A percentile compares a stretch with the other conserved stretches of the same genome.
These are phyloP conservation scores for Hofmannophila pseudospretella DNA, from an alignment of 2,888 invertebrate species.

Conservation along the genomic window DNA sequence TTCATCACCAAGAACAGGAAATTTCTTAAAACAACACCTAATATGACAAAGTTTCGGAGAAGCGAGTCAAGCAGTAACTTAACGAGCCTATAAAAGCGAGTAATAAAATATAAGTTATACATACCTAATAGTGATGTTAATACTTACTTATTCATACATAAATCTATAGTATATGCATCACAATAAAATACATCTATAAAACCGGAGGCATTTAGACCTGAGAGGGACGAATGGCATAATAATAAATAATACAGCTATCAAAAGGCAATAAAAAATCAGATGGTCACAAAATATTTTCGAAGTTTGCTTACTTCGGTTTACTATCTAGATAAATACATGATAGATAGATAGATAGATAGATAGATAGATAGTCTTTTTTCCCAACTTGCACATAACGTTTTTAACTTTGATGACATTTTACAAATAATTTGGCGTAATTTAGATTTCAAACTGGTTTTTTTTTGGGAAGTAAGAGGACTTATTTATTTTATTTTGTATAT, in stretches of 20 bases:
- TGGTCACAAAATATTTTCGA: slow-evolving; percentile 4
- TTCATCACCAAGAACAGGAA: too few species aligned
- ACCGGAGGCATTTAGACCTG: slow-evolving; percentile 29
- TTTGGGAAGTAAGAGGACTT: too few species aligned
- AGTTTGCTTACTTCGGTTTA: background rate
- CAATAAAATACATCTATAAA: slow-evolving; percentile 38
- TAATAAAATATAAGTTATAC: slow-evolving; percentile 39
- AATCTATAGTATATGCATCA: slow-evolving; percentile 16
- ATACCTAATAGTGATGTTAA: slow-evolving; percentile 35
- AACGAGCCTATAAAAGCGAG: slow-evolving; percentile 38
- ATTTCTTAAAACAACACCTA: slow-evolving; percentile 10
- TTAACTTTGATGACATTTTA: too few species aligned
- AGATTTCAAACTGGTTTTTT: too few species aligned
- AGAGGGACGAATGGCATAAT: slow-evolving; percentile 15
- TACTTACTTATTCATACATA: slow-evolving; percentile 17
- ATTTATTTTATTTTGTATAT: too few species aligned
- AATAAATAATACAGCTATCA: slow-evolving; percentile 11
- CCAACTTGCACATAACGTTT: too few species aligned
- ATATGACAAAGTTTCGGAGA: slow-evolving; percentile 15
- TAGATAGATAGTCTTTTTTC: too few species aligned
- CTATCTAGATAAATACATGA: too few species aligned
- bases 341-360: too few species aligned
- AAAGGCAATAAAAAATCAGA: slow-evolving; percentile 8
- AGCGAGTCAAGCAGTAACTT: slow-evolving; percentile 19
- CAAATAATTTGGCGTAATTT: too few species aligned